These are phyloP conservation scores for Liasis olivaceus DNA, from an alignment of 2,797 vertebrate genomes.

Conservation along the genomic window DNA sequence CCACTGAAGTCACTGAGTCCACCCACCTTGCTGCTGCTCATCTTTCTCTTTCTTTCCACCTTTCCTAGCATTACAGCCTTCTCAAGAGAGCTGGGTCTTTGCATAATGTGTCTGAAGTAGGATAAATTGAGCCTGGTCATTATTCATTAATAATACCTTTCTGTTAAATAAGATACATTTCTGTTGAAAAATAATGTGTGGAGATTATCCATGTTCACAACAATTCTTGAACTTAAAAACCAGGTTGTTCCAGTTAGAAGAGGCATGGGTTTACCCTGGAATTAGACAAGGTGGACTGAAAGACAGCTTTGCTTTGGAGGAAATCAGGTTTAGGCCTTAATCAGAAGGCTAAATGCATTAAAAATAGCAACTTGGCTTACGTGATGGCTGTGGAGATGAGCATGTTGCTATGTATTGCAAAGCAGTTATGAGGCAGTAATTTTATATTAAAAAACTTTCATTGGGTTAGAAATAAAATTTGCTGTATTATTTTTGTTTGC, in stretches of 20 bases:
- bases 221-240: no score
- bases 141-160: no score
- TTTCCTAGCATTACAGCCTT: no score
- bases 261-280: not conserved
- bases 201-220: no score
- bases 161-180: no score
- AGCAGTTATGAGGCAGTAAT: not conserved
- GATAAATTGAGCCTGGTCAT: no score
- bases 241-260: not conserved
- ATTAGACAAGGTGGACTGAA: not conserved
- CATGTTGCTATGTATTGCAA: not conserved
- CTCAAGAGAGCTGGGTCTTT: no score
- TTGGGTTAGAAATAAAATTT: not conserved
- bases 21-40: no score
- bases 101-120: no score
- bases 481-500: not conserved
- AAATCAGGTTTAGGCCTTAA: not conserved
- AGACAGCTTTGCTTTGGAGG: not conserved
- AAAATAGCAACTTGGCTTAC: not conserved
- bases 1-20: no score
- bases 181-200: no score
- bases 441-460: not conserved
- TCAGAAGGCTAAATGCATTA: not conserved
- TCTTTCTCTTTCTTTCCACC: no score
- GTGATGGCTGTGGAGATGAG: not conserved